Evolutionary conservation across 1,140 invertebrate genomes (phyloP).

Genomic region (Prorops nasuta): DNA sequence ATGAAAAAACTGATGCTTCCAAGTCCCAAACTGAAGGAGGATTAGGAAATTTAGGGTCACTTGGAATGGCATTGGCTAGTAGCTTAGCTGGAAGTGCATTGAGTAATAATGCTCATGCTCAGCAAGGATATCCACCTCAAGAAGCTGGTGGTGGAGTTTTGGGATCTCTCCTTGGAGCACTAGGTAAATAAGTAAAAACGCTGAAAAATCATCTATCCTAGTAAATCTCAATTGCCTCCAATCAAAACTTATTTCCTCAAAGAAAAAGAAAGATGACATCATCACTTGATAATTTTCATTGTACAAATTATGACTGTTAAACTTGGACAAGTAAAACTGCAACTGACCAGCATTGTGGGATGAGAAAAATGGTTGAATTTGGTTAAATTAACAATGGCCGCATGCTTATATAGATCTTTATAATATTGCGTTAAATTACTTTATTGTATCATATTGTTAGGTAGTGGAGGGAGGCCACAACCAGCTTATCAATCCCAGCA

Average conservation of each 20-base stretch:
- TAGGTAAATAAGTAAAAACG: too few relatives aligned
- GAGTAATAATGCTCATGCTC: constrained; percentile 28
- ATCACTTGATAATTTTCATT: constrained; percentile 13
- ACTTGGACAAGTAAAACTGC: too few relatives aligned
- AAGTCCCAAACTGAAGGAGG: constrained; percentile 40
- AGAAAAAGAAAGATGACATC: constrained; percentile 16
- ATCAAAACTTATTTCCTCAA: too few relatives aligned
- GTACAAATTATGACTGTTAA: background rate
- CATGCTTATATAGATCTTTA: too few relatives aligned
- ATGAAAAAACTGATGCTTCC: constrained; percentile 40
- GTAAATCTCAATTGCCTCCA: too few relatives aligned
- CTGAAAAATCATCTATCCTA: too few relatives aligned
- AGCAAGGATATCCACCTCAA: constrained; percentile 43
- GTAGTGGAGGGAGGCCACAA: constrained; percentile 7
- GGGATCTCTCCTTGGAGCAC: constrained; percentile 48
- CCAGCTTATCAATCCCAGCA: constrained; percentile 6
- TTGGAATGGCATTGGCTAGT: constrained; percentile 47
- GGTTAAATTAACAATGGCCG: too few relatives aligned
- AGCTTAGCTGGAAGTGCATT: constrained; percentile 44
- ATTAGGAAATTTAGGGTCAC: constrained; percentile 39
- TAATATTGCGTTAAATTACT: too few relatives aligned
- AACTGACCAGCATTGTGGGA: too few relatives aligned
- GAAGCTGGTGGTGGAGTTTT: constrained; percentile 34
- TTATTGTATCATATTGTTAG: constrained; percentile 5
- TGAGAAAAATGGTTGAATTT: too few relatives aligned